Percentiles rank a stretch among this genome's conserved stretches.
Conservation (phyloP, 2,113 vertebrate genomes). For the human (Homo sapiens) region GRCh38 chr4:24897001-24897500, state of each 20-base stretch:
- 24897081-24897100: not conserved
- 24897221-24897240: not conserved
- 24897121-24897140: not conserved
- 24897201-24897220: not conserved
- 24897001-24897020: not conserved
- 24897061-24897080: not conserved
- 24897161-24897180: not conserved
- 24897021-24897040: not conserved
- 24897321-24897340: not conserved
- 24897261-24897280: not conserved
- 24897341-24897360: not conserved
- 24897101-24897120: too few species aligned
- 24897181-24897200: not conserved
- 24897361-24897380: not conserved
- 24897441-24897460: not conserved
- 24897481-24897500: not conserved
- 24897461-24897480: not conserved
- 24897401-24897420: not conserved
- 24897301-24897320: not conserved
- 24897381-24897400: not conserved
- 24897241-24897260: not conserved
- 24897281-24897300: fast-evolving
- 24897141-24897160: not conserved
- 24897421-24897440: not conserved
- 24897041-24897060: not conserved